Percentiles rank a stretch among this genome's conserved stretches.
These are phyloP conservation scores for Nerophis ophidion DNA, from an alignment of 2,113 vertebrate species.

Conservation along the genomic window DNA sequence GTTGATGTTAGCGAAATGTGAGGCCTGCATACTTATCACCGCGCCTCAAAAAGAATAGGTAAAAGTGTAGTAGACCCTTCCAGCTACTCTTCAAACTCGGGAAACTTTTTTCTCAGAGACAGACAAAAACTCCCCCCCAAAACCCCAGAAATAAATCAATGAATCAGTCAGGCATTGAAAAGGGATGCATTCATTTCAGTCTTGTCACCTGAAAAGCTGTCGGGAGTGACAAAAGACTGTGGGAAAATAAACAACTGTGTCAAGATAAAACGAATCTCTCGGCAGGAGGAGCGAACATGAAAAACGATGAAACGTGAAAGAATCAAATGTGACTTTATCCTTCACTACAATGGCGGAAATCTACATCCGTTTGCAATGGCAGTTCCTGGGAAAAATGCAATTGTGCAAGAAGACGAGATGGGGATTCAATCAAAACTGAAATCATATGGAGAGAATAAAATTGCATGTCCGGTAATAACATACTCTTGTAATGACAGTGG, in stretches of 20 bases:
- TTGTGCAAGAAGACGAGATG: conserved; percentile 37
- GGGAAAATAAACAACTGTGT: conserved; percentile 35
- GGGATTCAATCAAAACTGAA: conserved; percentile 46
- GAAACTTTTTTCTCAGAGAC: conserved; percentile 22
- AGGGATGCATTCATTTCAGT: conserved; percentile 34
- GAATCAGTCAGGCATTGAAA: conserved; percentile 25
- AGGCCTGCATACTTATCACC: background rate
- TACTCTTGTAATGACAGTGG: background rate
- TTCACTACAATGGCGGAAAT: conserved; percentile 36
- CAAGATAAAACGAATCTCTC: conserved; percentile 27
- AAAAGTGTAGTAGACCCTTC: conserved; percentile 18
- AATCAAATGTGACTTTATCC: conserved; percentile 36
- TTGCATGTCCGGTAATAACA: conserved; percentile 13
- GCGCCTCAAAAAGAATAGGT: conserved; percentile 22
- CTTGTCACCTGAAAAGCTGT: conserved; percentile 25
- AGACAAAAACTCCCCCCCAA: background rate
- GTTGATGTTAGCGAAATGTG: conserved; percentile 9
- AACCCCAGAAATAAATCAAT: conserved; percentile 15
- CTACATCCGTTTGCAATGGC: conserved; percentile 34
- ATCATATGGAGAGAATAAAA: conserved; percentile 25
- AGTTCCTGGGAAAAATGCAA: conserved; percentile 51
- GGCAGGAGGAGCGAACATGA: conserved; percentile 31
- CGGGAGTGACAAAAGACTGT: conserved; percentile 29
- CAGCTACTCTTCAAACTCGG: conserved; percentile 18
- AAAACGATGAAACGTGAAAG: background rate